Conservation (phyloP, 2,888 invertebrate genomes). For the Ischnus inquisitorius region DNA sequence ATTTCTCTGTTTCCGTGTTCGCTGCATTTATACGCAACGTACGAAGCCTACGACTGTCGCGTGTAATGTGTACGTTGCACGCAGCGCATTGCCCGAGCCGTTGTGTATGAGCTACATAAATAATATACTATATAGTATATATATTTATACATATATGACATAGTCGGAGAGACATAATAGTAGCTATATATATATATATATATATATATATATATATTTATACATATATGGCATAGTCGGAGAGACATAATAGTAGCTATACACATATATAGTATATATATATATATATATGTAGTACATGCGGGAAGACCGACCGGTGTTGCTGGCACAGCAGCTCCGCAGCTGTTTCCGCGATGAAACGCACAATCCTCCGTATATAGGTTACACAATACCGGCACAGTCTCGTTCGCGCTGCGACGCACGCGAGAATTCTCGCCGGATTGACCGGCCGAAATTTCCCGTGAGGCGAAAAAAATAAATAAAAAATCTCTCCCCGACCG, state of each 20-base stretch:
- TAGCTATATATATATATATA: constrained; percentile 30
- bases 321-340: constrained; percentile 54
- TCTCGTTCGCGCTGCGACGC: background rate
- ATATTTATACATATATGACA: too few species aligned
- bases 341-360: constrained; percentile 66
- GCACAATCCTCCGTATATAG: constrained; percentile 10
- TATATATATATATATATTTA: too few species aligned
- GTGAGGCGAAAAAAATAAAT: constrained; percentile 10
- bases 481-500: background rate
- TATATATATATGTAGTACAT: constrained; percentile 23
- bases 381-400: background rate
- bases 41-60: constrained; percentile 50
- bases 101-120: constrained; percentile 44
- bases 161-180: constrained; percentile 25
- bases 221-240: constrained; percentile 17
- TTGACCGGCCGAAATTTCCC: constrained; percentile 20
- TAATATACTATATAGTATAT: constrained; percentile 7
- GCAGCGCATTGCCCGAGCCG: constrained; percentile 32
- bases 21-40: constrained; percentile 60
- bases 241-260: constrained; percentile 31
- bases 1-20: constrained; percentile 50
- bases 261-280: constrained; percentile 14
- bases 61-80: background rate
- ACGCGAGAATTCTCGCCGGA: constrained; percentile 3
- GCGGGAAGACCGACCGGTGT: constrained; percentile 59